Evolutionary conservation across 2,113 vertebrate genomes (phyloP).

Genomic region (Chionis minor): DNA sequence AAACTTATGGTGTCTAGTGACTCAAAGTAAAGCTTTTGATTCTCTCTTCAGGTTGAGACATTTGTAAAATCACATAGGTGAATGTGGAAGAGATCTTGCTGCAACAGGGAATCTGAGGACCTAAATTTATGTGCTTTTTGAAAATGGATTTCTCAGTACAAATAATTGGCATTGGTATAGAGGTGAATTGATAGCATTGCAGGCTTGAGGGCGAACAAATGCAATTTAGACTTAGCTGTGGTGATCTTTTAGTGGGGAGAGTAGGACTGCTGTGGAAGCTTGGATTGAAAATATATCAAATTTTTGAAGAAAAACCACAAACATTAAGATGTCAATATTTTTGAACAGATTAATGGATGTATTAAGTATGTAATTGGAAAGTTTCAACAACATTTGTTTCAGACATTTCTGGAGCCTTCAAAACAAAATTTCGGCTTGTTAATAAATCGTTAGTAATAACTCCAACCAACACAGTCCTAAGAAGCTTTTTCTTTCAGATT

Average conservation of each 20-base stretch:
- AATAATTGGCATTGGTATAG: not conserved
- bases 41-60: not conserved
- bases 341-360: not conserved
- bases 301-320: not conserved
- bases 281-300: not conserved
- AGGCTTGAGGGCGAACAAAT: not conserved
- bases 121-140: not conserved
- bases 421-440: not conserved
- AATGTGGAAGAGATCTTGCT: not conserved
- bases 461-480: not conserved
- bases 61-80: not conserved
- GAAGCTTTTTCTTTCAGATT: not conserved
- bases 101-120: not conserved
- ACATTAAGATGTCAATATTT: not conserved
- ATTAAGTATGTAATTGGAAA: not conserved
- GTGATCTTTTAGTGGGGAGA: not conserved
- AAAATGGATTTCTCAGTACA: not conserved
- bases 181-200: not conserved
- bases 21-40: not conserved
- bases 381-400: not conserved
- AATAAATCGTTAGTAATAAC: not conserved
- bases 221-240: not conserved
- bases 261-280: not conserved
- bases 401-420: not conserved
- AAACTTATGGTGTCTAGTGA: not conserved